phyloP scores from a whole-genome alignment of 2,113 vertebrate genomes.

The Phyllopteryx taeniolatus region DNA sequence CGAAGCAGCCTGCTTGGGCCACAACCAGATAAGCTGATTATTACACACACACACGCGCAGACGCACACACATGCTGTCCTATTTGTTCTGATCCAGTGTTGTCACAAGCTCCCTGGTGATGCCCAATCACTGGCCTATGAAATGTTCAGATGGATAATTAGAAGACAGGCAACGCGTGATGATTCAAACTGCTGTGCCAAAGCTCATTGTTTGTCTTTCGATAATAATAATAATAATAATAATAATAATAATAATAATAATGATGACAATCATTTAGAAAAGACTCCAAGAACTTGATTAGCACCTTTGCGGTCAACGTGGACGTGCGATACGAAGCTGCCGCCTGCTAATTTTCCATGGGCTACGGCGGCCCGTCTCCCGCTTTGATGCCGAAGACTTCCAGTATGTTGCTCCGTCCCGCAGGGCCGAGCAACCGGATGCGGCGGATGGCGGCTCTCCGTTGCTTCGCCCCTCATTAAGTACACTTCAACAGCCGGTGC shows the following conservation, averaged over 20 bases:
- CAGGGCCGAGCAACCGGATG: constrained; percentile 46
- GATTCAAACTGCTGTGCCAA: constrained; percentile 15
- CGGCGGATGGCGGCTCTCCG: constrained; percentile 32
- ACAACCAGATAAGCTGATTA: constrained; percentile 67
- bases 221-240: constrained; percentile 5
- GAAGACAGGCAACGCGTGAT: background rate
- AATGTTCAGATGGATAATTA: constrained; percentile 56
- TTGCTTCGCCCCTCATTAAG: constrained; percentile 45
- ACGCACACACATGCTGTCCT: constrained; percentile 62
- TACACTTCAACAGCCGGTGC: constrained; percentile 51
- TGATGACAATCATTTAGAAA: background rate
- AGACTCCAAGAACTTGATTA: constrained; percentile 10
- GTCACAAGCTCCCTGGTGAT: constrained; percentile 37
- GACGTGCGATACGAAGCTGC: background rate
- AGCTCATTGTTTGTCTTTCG: constrained; percentile 3
- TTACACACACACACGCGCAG: constrained; percentile 61
- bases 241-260: background rate
- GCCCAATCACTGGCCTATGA: constrained; percentile 53
- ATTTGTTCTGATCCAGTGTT: constrained; percentile 67
- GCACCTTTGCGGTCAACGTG: constrained; percentile 5
- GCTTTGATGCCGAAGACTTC: constrained; percentile 64
- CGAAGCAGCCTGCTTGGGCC: constrained; percentile 52
- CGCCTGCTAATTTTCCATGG: constrained; percentile 33
- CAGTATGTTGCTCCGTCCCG: constrained; percentile 57
- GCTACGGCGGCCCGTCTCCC: constrained; percentile 42